Percentiles rank a stretch among this genome's conserved stretches.
phyloP scores from a whole-genome alignment of 2,113 vertebrate genomes.

The Centropus unirufus region DNA sequence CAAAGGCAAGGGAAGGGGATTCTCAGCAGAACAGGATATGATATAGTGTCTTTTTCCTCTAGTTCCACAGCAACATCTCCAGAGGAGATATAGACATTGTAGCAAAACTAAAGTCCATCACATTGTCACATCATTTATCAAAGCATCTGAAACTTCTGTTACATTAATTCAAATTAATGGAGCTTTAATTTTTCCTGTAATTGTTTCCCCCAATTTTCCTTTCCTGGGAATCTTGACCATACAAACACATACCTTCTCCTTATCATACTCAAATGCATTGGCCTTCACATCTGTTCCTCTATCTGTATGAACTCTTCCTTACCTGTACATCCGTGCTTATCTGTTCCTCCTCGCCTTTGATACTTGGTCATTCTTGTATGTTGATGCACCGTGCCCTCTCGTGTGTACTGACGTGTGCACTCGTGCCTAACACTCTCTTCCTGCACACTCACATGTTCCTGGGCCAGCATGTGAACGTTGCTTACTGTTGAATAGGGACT shows the following conservation, averaged over 20 bases:
- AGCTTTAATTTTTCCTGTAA: neutral
- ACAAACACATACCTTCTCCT: neutral
- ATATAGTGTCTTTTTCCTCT: neutral
- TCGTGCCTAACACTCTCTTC: neutral
- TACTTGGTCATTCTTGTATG: neutral
- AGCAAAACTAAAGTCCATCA: neutral
- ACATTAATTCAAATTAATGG: neutral
- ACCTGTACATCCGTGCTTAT: accelerated
- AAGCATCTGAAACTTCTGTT: neutral
- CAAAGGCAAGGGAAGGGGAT: neutral
- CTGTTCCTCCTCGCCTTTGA: neutral
- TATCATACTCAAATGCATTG: neutral
- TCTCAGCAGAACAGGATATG: neutral
- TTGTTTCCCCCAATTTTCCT: neutral
- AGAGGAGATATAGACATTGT: neutral
- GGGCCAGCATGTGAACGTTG: neutral
- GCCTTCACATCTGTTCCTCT: neutral
- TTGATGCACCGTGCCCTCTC: neutral
- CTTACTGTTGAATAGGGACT: neutral
- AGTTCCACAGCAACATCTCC: neutral
- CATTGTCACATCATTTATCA: neutral
- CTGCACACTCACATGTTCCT: neutral
- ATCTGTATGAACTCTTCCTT: neutral
- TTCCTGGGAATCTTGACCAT: neutral
- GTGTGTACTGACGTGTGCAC: neutral